phyloP scores from a whole-genome alignment of 2,113 vertebrate species.

The Eulemur macaco region DNA sequence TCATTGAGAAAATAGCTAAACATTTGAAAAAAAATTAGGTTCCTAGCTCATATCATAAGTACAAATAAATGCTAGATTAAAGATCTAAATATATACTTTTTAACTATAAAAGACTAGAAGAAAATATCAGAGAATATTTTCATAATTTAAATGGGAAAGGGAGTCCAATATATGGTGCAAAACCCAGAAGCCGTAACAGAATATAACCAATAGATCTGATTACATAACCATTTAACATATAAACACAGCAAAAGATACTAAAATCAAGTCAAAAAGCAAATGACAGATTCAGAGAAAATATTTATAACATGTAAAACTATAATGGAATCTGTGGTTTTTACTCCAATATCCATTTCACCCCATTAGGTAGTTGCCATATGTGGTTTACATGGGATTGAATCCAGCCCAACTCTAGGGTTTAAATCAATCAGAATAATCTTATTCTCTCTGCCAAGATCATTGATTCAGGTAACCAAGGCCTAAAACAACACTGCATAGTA shows the following conservation, averaged over 20 bases:
- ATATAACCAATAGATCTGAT: not conserved
- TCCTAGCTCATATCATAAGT: not conserved
- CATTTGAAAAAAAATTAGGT: not conserved
- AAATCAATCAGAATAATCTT: not conserved
- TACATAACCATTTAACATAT: constrained; percentile 10
- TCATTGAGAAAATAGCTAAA: constrained; percentile 12
- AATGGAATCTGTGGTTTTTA: not conserved
- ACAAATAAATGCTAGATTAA: constrained; percentile 1
- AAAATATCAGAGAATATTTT: not conserved
- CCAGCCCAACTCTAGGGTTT: not conserved
- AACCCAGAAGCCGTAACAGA: not conserved
- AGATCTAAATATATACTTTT: not conserved
- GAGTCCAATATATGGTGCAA: not conserved
- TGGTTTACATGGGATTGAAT: not conserved
- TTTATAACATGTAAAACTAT: not conserved
- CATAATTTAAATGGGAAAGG: not conserved
- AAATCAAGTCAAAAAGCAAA: constrained; percentile 40
- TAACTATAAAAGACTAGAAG: not conserved
- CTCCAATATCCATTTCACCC: not conserved
- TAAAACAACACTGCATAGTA: not conserved
- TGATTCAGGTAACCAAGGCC: not conserved
- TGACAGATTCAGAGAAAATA: not conserved
- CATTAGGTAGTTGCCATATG: not conserved
- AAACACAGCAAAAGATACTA: constrained; percentile 37
- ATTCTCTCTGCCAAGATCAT: not conserved